A percentile compares a stretch with the other conserved stretches of the same genome.
These are phyloP conservation scores for Sternarchorhynchus goeldii DNA, from an alignment of 2,797 vertebrate species.

Conservation along the genomic window DNA sequence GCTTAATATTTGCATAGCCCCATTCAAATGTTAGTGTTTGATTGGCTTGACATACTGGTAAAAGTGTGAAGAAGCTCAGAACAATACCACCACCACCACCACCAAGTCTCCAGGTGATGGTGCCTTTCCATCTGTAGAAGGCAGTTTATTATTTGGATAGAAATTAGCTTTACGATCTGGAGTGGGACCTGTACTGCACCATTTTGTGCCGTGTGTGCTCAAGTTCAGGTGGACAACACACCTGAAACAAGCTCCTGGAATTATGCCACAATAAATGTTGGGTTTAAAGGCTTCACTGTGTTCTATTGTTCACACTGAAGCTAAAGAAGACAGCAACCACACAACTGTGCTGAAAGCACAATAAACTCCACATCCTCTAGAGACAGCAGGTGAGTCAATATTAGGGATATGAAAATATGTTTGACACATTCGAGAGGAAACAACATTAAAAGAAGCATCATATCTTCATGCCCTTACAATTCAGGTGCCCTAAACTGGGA, in stretches of 20 bases:
- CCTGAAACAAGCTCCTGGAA: too few relatives aligned
- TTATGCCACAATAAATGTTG: too few relatives aligned
- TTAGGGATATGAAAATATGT: neutral
- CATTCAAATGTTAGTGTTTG: slow-evolving; percentile 60
- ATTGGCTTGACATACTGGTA: neutral
- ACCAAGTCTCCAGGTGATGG: neutral
- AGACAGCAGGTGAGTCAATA: neutral
- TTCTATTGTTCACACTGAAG: too few relatives aligned
- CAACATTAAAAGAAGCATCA: neutral
- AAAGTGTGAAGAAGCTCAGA: neutral
- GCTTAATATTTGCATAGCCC: slow-evolving; percentile 60
- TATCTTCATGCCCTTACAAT: neutral
- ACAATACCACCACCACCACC: neutral
- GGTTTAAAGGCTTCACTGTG: too few relatives aligned
- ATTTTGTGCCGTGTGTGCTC: neutral
- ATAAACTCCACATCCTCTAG: neutral
- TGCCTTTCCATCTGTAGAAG: neutral
- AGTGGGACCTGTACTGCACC: neutral
- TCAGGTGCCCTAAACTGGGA: slow-evolving; percentile 35
- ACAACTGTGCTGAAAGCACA: neutral
- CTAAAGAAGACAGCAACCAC: too few relatives aligned
- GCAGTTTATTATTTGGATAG: neutral
- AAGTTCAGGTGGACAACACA: neutral
- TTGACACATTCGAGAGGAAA: neutral
- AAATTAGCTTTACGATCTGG: neutral